These are phyloP conservation scores for Orthonevra nobilis DNA, from an alignment of 2,888 invertebrate genomes.

Conservation along the genomic window DNA sequence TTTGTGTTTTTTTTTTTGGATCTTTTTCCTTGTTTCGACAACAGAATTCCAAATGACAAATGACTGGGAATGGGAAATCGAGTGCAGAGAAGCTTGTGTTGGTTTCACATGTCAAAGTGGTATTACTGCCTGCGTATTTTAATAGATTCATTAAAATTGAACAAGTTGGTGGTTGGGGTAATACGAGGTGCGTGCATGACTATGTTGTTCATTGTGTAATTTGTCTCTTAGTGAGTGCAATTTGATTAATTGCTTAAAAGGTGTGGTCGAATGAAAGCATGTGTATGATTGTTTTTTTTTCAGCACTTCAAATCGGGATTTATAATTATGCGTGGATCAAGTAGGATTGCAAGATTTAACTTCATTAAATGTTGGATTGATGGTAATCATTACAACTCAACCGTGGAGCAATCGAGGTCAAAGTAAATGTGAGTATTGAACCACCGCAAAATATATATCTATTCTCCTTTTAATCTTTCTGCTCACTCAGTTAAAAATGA, in stretches of 20 bases:
- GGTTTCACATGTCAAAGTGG: background rate
- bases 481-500: too few relatives aligned
- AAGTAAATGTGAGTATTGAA: too few relatives aligned
- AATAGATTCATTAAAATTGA: conserved; percentile 33
- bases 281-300: background rate
- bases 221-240: conserved; percentile 38
- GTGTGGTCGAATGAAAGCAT: conserved; percentile 3
- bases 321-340: too few relatives aligned
- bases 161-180: background rate
- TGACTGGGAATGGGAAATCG: too few relatives aligned
- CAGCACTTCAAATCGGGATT: too few relatives aligned
- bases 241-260: conserved; percentile 24
- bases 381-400: too few relatives aligned
- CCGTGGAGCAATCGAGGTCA: too few relatives aligned
- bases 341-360: too few relatives aligned
- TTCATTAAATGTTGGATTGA: too few relatives aligned
- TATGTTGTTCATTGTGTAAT: conserved; percentile 10
- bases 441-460: too few relatives aligned
- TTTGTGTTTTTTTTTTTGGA: conserved; percentile 8
- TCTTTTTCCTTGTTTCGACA: conserved; percentile 1
- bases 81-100: background rate
- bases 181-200: background rate
- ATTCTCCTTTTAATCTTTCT: too few relatives aligned
- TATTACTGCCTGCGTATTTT: conserved; percentile 21
- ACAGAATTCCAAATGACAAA: too few relatives aligned